Evolutionary conservation across 2,113 vertebrate species (phyloP).

Genomic region (Misgurnus anguillicaudatus): DNA sequence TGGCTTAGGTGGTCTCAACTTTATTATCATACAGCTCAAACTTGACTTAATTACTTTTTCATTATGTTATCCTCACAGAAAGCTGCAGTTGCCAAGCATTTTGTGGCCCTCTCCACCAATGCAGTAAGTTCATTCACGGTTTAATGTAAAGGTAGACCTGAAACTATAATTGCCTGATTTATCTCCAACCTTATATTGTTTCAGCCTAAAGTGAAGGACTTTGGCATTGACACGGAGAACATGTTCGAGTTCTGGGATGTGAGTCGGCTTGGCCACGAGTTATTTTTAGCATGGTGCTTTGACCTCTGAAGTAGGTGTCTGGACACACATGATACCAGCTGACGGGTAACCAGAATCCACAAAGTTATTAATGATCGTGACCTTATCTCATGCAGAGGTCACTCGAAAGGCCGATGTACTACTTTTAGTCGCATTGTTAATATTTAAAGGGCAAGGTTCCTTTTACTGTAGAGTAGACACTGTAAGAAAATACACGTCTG

Average conservation of each 20-base stretch:
- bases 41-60: too few species aligned
- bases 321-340: constrained; percentile 64
- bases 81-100: constrained; percentile 93
- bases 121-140: constrained; percentile 77
- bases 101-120: constrained; percentile 97
- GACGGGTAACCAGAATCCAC: constrained; percentile 70
- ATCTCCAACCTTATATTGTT: constrained; percentile 24
- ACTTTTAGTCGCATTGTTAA: constrained; percentile 66
- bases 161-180: too few species aligned
- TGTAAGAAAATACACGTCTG: too few species aligned
- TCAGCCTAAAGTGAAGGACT: constrained; percentile 93
- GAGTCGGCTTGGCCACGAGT: constrained; percentile 64
- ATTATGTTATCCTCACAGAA: constrained; percentile 68
- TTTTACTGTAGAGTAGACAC: background rate
- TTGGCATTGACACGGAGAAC: constrained; percentile 93
- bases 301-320: constrained; percentile 74
- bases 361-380: constrained; percentile 73
- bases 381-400: constrained; percentile 73
- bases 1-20: too few species aligned
- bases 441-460: constrained; percentile 61
- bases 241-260: constrained; percentile 99
- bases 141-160: too few species aligned
- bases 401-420: constrained; percentile 70
- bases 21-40: too few species aligned
- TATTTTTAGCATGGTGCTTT: constrained; percentile 73